Percentiles rank a stretch among this genome's conserved stretches.
Conservation (phyloP, 2,888 invertebrate species). For the Phrixothrix hirtus region DNA sequence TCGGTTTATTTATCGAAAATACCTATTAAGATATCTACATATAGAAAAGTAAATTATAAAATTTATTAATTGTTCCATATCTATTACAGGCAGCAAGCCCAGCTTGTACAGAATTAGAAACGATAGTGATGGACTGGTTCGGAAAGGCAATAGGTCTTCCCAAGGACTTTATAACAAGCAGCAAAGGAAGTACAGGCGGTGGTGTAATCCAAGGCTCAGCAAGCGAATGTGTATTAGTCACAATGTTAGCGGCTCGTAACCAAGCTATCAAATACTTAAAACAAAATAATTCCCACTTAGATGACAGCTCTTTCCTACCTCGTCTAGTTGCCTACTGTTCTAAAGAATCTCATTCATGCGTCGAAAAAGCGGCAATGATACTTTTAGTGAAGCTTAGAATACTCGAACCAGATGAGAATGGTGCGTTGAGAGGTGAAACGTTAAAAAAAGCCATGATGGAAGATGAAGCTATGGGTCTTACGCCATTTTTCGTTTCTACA, state of each 20-base stretch:
- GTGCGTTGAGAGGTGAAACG: constrained; percentile 66
- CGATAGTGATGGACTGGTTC: constrained; percentile 82
- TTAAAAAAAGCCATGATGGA: constrained; percentile 68
- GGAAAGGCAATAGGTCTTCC: constrained; percentile 77
- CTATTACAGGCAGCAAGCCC: constrained; percentile 75
- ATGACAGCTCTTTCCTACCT: constrained; percentile 75
- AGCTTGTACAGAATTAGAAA: constrained; percentile 83
- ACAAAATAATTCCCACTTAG: constrained; percentile 54
- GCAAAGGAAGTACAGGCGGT: constrained; percentile 67
- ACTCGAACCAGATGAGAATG: constrained; percentile 71
- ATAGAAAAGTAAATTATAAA: too few relatives aligned
- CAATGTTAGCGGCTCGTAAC: constrained; percentile 75
- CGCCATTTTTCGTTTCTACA: constrained; percentile 82
- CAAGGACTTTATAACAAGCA: constrained; percentile 62
- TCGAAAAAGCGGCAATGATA: constrained; percentile 80
- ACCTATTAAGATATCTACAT: too few relatives aligned
- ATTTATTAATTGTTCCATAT: too few relatives aligned
- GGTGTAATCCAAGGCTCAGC: constrained; percentile 84
- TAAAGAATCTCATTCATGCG: constrained; percentile 74
- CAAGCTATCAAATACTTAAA: constrained; percentile 72
- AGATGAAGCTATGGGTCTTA: constrained; percentile 73
- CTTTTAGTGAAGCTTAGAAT: constrained; percentile 72
- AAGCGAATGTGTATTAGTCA: constrained; percentile 79
- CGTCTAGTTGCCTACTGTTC: constrained; percentile 77
- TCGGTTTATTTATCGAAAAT: too few relatives aligned